These are phyloP conservation scores for Acipenser oxyrinchus DNA, from an alignment of 2,797 vertebrate species.

Conservation along the genomic window DNA sequence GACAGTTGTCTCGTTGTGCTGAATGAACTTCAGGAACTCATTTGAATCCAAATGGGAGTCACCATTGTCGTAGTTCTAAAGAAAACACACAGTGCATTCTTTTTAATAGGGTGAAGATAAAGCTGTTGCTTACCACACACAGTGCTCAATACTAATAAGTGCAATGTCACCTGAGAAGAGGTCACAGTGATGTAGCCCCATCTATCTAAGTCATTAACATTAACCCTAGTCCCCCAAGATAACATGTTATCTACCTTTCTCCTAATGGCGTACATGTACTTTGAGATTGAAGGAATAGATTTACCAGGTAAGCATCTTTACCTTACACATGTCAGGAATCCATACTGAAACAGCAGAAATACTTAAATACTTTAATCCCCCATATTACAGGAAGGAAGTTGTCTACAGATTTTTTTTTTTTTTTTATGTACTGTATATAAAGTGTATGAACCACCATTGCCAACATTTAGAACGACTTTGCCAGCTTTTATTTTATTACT, in stretches of 20 bases:
- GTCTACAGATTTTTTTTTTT: too few species aligned
- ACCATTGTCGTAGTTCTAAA: conserved; percentile 81
- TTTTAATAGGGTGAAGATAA: background rate
- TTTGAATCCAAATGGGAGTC: conserved; percentile 86
- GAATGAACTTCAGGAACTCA: conserved; percentile 91
- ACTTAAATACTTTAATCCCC: too few species aligned
- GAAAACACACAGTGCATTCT: background rate
- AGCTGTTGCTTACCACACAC: background rate
- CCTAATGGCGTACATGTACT: background rate
- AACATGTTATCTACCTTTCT: background rate
- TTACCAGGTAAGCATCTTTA: background rate
- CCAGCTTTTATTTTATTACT: too few species aligned
- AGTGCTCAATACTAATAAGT: background rate
- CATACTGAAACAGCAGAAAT: too few species aligned
- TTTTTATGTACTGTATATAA: too few species aligned
- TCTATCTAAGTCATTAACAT: background rate
- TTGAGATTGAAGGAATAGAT: background rate
- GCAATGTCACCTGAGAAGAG: background rate
- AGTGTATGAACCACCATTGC: too few species aligned
- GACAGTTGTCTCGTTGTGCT: conserved; percentile 84
- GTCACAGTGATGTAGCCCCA: background rate
- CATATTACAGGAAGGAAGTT: too few species aligned
- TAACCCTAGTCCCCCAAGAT: background rate
- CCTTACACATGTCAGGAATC: too few species aligned
- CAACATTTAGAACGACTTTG: too few species aligned